Percentiles rank a stretch among this genome's conserved stretches.
These are phyloP conservation scores for Agelastica alni DNA, from an alignment of 2,888 invertebrate species.

Conservation along the genomic window DNA sequence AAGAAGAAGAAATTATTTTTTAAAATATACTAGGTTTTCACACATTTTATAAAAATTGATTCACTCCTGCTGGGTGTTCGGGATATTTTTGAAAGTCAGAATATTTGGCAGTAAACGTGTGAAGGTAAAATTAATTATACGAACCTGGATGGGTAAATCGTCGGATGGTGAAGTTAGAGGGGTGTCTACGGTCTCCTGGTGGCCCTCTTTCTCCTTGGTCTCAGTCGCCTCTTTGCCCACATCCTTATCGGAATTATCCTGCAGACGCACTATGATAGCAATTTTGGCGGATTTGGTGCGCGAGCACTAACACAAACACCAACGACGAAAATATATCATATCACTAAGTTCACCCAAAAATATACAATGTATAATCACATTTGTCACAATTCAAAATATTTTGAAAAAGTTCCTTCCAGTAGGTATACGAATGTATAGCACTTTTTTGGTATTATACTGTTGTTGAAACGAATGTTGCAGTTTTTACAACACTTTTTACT, in stretches of 20 bases:
- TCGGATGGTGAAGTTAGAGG: constrained; percentile 60
- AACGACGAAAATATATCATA: background rate
- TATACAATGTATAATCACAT: background rate
- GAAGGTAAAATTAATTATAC: background rate
- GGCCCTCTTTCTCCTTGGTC: constrained; percentile 65
- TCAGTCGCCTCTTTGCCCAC: constrained; percentile 66
- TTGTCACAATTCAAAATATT: constrained; percentile 1
- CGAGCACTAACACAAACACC: constrained; percentile 12
- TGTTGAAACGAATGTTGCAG: no score
- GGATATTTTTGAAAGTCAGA: no score
- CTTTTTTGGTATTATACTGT: no score
- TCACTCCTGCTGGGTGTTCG: no score
- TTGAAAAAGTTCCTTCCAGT: no score
- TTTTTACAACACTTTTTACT: no score
- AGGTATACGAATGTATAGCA: no score
- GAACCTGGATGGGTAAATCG: constrained; percentile 45
- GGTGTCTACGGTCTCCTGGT: constrained; percentile 62
- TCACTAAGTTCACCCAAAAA: no score
- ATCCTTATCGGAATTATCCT: constrained; percentile 62
- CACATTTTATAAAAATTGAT: no score
- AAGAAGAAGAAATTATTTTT: no score
- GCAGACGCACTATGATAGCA: constrained; percentile 71
- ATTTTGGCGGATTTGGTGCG: constrained; percentile 46
- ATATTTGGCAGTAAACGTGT: no score
- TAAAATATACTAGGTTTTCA: no score